Evolutionary conservation across 2,797 vertebrate species (phyloP), one percentile per base, ranked within the genome.

Genomic region (Accipiter minullus): DNA sequence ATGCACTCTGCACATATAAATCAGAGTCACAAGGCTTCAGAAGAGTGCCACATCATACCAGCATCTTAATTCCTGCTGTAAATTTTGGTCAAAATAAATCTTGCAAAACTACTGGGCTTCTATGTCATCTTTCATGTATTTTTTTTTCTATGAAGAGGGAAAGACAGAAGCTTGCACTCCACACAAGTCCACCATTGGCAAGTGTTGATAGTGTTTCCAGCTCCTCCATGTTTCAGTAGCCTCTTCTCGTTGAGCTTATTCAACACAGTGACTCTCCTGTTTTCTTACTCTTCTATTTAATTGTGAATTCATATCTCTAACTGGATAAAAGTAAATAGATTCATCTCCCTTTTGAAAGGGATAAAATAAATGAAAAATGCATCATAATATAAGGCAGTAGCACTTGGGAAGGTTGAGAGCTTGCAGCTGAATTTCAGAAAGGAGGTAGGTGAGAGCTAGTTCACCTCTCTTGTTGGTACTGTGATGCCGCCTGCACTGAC

Each of bases 381-480:
- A 45, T 56, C 32, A 20, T 45, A 77, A 32, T 53, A 7, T 11
- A 66, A 86, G 50, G 40, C 68, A 53, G 34, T 80, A 87, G 40
- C 75, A 64, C 62, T 64, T 80, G 27, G 58, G 44, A 90, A 47
- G 20, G 34, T 76, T 80, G 80, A 92, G 86, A 84, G 73, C 44
- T 90, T 90, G 76, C 76, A 94, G 88, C 40, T 90, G 77, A 85
- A 29, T 94, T 95, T 90, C 42, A 55, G 40, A 50, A 74, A 23
- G 58, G 64, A 72, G 36, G 20, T 66, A 62, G 38, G 44, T 62
- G 38, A 40, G 38, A 74, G 47, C 50, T 62, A 10, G 20, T 80
- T 92, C 64, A 66, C 66, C 69, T 76, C 23, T 64, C 76, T 60
- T 72, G 23, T 63, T 73, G 90, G 21, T 81, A 53, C 55, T 53